Evolutionary conservation across 2,797 vertebrate genomes (phyloP), one percentile per base, ranked within the genome.

Genomic region (Sitta carolinensis): DNA sequence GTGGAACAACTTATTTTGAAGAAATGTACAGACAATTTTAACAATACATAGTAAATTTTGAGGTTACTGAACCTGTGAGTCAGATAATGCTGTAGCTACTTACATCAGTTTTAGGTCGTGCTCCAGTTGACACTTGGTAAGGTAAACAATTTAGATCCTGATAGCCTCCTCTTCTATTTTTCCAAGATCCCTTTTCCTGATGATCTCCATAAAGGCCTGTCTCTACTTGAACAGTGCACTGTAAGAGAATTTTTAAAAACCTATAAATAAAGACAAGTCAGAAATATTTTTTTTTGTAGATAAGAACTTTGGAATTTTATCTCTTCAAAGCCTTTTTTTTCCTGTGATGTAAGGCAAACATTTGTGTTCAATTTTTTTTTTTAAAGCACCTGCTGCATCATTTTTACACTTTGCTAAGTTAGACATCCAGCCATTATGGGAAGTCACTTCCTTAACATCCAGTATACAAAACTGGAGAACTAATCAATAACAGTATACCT

Each of bases 91-190:
- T 63, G 19, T 47, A 87, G 42, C n/a, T 68, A 96, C 96, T 97
- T 89, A 97, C 96, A 87, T 97, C 70, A 18, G 84, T 72, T 86
- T 96, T 97, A 40, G 91, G 95, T 84, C 25, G 80, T 75, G 96
- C 94, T 90, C 94, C 97, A 89, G 85, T 16, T 81, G 92, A 94
- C 87, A 93, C 63, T 73, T 77, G 87, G 58, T 83, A 95, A 93
- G 83, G 62, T 34, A 91, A 89, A 96, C 50, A 90, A 89, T 89
- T 84, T 90, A 96, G 70, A 83, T 89, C 74, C 62, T 72, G 78
- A 61, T 58, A 84, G 45, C 76, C 69, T 87, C 43, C 70, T 93
- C 52, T 83, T 86, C 92, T 96, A 1, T 63, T 97, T 94, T 79
- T 89, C 93, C 67, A 87, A 59, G 85, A 83, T 93, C 45, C 40